Conservation (phyloP, 2,797 vertebrate species). For the Yasuhikotakia modesta region DNA sequence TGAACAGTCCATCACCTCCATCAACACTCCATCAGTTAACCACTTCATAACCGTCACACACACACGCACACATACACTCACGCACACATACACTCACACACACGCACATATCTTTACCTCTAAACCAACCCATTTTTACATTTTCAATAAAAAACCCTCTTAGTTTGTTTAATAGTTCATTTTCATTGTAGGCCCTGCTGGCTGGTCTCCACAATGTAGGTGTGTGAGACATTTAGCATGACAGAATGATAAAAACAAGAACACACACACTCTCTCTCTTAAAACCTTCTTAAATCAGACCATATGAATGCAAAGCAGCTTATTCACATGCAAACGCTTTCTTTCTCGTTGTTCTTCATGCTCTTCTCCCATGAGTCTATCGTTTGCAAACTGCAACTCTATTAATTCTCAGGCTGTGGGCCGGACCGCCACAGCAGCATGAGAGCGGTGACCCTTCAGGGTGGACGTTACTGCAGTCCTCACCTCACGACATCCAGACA, state of each 20-base stretch:
- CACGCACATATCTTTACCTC: background rate
- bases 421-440: background rate
- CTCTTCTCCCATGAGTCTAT: conserved; percentile 5
- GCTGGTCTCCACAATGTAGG: no score
- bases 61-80: background rate
- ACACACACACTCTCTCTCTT: background rate
- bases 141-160: no score
- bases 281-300: background rate
- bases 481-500: background rate
- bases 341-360: background rate
- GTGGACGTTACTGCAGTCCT: conserved; percentile 18
- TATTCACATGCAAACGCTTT: conserved; percentile 24
- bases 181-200: no score
- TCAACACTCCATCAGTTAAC: background rate
- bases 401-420: background rate
- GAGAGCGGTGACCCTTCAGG: background rate
- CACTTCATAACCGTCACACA: background rate
- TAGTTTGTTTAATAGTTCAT: no score
- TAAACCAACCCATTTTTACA: no score
- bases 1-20: background rate
- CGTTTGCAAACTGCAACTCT: conserved; percentile 29
- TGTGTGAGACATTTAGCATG: no score
- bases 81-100: background rate
- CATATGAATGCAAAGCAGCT: background rate
- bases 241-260: no score